Conservation (phyloP, 2,888 invertebrate genomes). For the Acanthosepion lycidas region DNA sequence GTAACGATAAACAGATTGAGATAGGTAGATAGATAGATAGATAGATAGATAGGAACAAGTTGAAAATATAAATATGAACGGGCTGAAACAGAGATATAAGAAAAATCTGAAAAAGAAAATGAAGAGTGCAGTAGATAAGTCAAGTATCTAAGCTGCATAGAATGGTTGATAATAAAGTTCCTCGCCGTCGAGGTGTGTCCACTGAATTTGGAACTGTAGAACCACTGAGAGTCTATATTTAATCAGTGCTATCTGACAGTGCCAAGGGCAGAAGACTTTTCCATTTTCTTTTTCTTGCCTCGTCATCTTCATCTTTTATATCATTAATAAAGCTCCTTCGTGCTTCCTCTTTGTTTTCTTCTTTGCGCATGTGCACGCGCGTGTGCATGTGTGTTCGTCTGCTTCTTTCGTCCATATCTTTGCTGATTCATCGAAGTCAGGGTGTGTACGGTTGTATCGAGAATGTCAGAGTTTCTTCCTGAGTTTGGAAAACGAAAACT, state of each 20-base stretch:
- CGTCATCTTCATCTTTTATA: not conserved
- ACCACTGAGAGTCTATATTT: slow-evolving; percentile 36
- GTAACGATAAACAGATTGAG: too few relatives aligned
- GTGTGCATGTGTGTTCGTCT: not conserved
- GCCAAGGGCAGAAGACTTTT: slow-evolving; percentile 34
- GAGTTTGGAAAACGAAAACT: not conserved
- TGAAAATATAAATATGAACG: too few relatives aligned
- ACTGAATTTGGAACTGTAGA: slow-evolving; percentile 44
- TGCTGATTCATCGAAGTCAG: not conserved
- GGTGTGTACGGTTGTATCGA: not conserved
- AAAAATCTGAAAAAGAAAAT: too few relatives aligned
- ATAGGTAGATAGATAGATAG: not conserved
- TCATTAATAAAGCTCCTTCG: not conserved
- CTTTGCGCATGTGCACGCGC: not conserved
- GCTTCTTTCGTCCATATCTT: not conserved
- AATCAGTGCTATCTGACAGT: slow-evolving; percentile 44
- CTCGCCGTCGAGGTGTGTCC: not conserved
- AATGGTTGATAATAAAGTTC: not conserved
- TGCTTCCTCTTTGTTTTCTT: not conserved
- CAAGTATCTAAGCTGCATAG: too few relatives aligned
- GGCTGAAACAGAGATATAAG: too few relatives aligned
- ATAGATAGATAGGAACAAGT: too few relatives aligned
- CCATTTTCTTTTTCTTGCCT: not conserved
- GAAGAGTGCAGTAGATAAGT: too few relatives aligned
- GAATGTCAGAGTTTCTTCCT: not conserved